These are phyloP conservation scores for Ceratoteleas bidentatus DNA, from an alignment of 1,140 invertebrate species.

Conservation along the genomic window DNA sequence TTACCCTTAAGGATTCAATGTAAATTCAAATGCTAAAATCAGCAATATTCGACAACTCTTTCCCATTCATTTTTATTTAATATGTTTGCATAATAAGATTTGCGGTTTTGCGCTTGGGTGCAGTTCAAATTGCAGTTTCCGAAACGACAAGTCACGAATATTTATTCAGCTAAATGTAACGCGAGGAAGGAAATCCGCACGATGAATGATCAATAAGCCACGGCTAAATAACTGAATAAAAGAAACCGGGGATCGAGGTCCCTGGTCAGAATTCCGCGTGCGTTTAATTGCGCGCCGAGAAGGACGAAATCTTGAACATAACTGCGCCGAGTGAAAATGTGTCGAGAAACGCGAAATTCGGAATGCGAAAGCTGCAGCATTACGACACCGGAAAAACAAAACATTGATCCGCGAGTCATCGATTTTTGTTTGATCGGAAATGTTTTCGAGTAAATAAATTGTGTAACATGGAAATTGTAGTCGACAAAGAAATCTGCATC, in stretches of 20 bases:
- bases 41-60: too few species aligned
- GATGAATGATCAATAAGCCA: conserved; percentile 5
- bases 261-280: conserved; percentile 26
- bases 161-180: background rate
- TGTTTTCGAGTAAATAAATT: too few species aligned
- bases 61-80: too few species aligned
- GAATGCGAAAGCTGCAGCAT: background rate
- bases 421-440: too few species aligned
- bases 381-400: too few species aligned
- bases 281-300: conserved; percentile 18
- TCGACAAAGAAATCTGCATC: too few species aligned
- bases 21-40: too few species aligned
- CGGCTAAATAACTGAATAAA: conserved; percentile 22
- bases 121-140: background rate
- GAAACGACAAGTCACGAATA: background rate
- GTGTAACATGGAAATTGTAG: too few species aligned
- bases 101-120: too few species aligned
- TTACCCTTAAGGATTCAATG: too few species aligned
- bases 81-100: too few species aligned
- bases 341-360: conserved; percentile 12
- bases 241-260: conserved; percentile 17
- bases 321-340: conserved; percentile 23
- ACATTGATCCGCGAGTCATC: too few species aligned
- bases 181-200: background rate
- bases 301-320: conserved; percentile 21